A percentile compares a stretch with the other conserved stretches of the same genome.
Evolutionary conservation across 2,888 invertebrate genomes (phyloP).

Genomic region (Chrysomela aeneicollis): DNA sequence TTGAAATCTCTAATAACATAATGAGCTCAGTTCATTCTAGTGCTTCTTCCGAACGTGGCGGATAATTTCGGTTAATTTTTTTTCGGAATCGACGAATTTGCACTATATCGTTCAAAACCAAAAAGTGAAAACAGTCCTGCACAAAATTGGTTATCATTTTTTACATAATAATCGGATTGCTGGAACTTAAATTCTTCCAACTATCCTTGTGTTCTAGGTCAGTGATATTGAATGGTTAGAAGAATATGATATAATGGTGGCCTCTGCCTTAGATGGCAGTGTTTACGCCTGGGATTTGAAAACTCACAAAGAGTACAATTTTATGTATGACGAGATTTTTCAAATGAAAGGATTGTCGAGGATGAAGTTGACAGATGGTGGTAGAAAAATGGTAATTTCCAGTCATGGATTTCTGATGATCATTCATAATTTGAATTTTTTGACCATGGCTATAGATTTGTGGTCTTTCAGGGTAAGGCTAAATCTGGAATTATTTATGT

Average conservation of each 20-base stretch:
- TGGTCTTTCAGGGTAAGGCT: conserved; percentile 80
- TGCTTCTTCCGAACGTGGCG: too few relatives aligned
- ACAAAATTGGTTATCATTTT: too few relatives aligned
- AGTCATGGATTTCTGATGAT: conserved; percentile 90
- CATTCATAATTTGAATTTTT: conserved; percentile 86
- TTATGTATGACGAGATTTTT: conserved; percentile 83
- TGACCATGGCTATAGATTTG: conserved; percentile 80
- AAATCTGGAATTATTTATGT: background rate
- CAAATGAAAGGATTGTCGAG: conserved; percentile 86
- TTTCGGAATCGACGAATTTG: too few relatives aligned
- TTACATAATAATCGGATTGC: too few relatives aligned
- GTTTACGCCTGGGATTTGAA: conserved; percentile 96
- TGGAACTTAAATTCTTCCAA: too few relatives aligned
- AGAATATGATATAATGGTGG: conserved; percentile 83
- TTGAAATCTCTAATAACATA: too few relatives aligned
- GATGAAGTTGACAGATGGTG: conserved; percentile 86
- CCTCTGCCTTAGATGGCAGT: conserved; percentile 92
- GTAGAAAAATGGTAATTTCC: conserved; percentile 87
- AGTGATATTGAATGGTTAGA: conserved; percentile 94
- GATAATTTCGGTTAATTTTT: too few relatives aligned
- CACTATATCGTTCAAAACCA: too few relatives aligned
- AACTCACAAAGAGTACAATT: conserved; percentile 79
- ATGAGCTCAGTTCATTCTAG: too few relatives aligned
- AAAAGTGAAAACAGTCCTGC: too few relatives aligned
- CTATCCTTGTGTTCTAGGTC: conserved; percentile 58